Conservation (phyloP, 2,888 invertebrate genomes). For the Nemotelus nigrinus region DNA sequence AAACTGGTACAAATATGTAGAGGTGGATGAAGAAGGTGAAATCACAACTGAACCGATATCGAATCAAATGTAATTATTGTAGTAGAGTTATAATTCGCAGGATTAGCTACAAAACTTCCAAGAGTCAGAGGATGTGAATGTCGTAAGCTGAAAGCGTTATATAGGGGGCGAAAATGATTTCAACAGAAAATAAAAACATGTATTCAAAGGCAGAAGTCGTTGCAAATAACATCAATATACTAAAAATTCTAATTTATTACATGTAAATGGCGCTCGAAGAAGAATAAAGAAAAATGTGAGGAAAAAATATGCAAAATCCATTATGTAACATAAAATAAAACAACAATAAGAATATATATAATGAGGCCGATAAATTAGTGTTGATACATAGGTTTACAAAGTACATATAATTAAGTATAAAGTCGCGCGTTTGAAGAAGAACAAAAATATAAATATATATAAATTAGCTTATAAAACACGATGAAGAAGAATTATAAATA, state of each 20-base stretch:
- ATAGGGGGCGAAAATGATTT: background rate
- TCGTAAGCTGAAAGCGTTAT: background rate
- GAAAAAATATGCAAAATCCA: background rate
- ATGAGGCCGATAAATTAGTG: constrained; percentile 34
- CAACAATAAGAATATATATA: constrained; percentile 3
- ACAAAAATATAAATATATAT: constrained; percentile 19
- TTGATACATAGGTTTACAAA: background rate
- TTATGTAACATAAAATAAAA: background rate
- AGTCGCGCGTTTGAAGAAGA: constrained; percentile 9
- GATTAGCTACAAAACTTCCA: background rate
- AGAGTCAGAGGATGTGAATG: background rate
- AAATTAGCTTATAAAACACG: background rate
- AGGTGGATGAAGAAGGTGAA: background rate
- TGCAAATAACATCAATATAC: background rate
- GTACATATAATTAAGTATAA: background rate
- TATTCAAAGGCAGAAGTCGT: background rate
- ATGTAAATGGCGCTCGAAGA: background rate
- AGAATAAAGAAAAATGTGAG: background rate
- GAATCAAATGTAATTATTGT: background rate
- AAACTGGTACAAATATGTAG: constrained; percentile 1
- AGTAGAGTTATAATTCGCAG: background rate
- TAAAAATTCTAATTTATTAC: background rate
- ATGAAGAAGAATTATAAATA: constrained; percentile 25
- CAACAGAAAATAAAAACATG: background rate
- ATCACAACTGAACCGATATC: constrained; percentile 7